A percentile compares a stretch with the other conserved stretches of the same genome.
Conservation (phyloP, 2,113 vertebrate species). For the Tauraco erythrolophus region DNA sequence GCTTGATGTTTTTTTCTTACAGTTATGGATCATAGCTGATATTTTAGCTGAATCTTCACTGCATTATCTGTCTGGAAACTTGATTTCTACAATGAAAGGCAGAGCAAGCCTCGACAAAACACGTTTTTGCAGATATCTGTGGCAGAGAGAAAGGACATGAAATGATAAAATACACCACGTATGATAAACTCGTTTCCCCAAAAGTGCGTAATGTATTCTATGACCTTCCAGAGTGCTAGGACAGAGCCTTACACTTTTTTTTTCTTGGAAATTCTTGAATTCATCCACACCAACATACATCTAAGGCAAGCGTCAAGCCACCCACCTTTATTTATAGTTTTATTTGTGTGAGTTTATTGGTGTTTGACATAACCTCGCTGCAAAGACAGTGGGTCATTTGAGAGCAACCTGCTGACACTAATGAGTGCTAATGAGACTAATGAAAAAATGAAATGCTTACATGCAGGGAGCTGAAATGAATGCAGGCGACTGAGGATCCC, state of each 20-base stretch:
- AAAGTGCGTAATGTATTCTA: neutral
- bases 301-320: accelerated
- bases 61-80: neutral
- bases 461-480: neutral
- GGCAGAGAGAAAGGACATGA: neutral
- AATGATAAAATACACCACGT: neutral
- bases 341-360: neutral
- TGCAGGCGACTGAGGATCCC: neutral
- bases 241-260: neutral
- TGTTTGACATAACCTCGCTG: neutral
- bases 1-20: neutral
- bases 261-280: neutral
- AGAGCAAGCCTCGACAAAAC: neutral
- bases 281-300: neutral
- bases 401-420: neutral
- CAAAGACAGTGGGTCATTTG: neutral
- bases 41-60: neutral
- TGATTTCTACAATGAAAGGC: neutral
- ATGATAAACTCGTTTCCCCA: neutral
- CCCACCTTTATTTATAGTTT: neutral
- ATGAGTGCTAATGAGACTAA: conserved; percentile 26
- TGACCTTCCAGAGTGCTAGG: neutral
- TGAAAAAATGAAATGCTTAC: neutral
- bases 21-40: neutral
- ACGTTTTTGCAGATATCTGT: neutral